phyloP scores from a whole-genome alignment of 2,797 vertebrate genomes.

The Kryptopterus vitreolus region DNA sequence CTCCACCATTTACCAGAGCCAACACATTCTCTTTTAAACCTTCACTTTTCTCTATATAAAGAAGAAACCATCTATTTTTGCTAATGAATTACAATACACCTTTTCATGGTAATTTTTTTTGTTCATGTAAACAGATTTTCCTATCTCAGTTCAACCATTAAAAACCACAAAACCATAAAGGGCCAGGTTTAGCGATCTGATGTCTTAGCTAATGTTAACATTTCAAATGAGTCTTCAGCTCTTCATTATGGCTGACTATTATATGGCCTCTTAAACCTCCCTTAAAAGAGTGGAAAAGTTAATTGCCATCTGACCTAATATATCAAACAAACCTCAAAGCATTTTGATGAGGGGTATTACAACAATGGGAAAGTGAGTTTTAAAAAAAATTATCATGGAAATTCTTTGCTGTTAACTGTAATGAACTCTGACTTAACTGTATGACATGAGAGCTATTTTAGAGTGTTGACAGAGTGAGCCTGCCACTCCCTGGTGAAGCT shows the following conservation, averaged over 20 bases:
- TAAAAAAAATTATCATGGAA: constrained; percentile 47
- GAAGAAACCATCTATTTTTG: not conserved
- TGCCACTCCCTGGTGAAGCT: constrained; percentile 28
- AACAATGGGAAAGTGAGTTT: constrained; percentile 42
- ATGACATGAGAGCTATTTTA: constrained; percentile 35
- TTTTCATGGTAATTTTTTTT: not conserved
- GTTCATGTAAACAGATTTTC: constrained; percentile 6
- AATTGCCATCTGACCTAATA: constrained; percentile 51
- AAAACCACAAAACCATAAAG: constrained; percentile 29
- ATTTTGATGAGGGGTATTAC: constrained; percentile 41
- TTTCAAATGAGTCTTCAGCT: constrained; percentile 20
- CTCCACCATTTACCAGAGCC: not conserved
- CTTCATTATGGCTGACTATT: constrained; percentile 3
- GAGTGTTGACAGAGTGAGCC: constrained; percentile 29
- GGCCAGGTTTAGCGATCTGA: not conserved
- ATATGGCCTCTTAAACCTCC: constrained; percentile 24
- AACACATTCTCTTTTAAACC: not conserved
- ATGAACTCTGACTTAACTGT: constrained; percentile 40
- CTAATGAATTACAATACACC: not conserved
- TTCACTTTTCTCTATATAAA: not conserved
- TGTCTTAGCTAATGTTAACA: constrained; percentile 25
- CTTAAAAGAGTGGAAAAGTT: constrained; percentile 46
- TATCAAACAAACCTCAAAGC: constrained; percentile 53
- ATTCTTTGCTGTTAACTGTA: constrained; percentile 49
- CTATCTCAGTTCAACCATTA: constrained; percentile 10